phyloP scores from a whole-genome alignment of 2,113 vertebrate species.

The Sinocyclocheilus rhinocerous region DNA sequence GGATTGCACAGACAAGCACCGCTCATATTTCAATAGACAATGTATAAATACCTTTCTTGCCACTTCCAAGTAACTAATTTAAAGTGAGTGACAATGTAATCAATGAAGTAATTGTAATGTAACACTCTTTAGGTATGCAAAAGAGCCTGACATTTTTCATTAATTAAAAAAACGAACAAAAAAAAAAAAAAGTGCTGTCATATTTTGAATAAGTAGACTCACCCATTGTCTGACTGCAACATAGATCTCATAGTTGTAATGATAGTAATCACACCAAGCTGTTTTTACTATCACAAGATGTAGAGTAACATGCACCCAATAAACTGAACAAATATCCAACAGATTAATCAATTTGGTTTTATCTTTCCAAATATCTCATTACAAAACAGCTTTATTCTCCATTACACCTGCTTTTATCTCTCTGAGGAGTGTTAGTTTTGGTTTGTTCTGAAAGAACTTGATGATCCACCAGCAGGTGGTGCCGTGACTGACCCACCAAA shows the following conservation, averaged over 20 bases:
- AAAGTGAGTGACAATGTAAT: not conserved
- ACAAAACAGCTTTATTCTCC: not conserved
- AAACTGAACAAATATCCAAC: not conserved
- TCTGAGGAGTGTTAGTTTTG: not conserved
- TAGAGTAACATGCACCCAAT: not conserved
- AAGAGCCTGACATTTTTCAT: not conserved
- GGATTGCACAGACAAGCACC: not conserved
- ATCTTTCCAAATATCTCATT: not conserved
- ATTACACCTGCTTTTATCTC: not conserved
- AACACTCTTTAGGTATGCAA: not conserved
- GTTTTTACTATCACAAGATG: no score
- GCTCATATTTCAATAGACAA: not conserved
- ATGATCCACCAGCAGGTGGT: constrained; percentile 17
- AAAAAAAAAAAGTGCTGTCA: not conserved
- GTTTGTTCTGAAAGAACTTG: not conserved
- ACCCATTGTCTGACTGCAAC: not conserved
- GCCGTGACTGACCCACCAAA: not conserved
- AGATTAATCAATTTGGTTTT: not conserved
- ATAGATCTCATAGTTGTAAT: not conserved
- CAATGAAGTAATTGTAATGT: not conserved
- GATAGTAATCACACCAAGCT: not conserved
- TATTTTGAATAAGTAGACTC: not conserved
- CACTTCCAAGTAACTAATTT: not conserved
- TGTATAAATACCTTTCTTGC: not conserved
- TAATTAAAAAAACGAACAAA: not conserved